phyloP scores from a whole-genome alignment of 2,797 vertebrate species.

The Thaleichthys pacificus region DNA sequence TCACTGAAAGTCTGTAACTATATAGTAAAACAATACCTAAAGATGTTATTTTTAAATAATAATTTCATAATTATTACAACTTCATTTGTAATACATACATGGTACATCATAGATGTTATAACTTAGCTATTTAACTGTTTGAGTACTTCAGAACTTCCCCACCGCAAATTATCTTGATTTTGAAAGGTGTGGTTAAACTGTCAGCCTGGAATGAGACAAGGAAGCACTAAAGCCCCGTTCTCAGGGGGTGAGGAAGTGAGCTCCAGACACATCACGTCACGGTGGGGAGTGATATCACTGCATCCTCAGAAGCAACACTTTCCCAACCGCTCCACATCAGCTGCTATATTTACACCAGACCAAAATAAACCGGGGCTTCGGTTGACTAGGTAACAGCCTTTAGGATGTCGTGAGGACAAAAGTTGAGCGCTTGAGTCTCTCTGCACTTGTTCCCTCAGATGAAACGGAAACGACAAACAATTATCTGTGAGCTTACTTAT shows the following conservation, averaged over 20 bases:
- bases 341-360: conserved; percentile 57
- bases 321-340: conserved; percentile 48
- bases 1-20: not conserved
- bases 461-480: not conserved
- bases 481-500: not conserved
- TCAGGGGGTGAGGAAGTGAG: conserved; percentile 30
- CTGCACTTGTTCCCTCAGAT: not conserved
- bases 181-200: too few relatives aligned
- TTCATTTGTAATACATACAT: too few relatives aligned
- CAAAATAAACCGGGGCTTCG: conserved; percentile 51
- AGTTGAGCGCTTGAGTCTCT: not conserved
- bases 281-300: conserved; percentile 27
- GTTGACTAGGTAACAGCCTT: conserved; percentile 7
- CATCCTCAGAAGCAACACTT: conserved; percentile 29
- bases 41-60: too few relatives aligned
- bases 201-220: too few relatives aligned
- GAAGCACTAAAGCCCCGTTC: not conserved
- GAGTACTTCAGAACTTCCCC: too few relatives aligned
- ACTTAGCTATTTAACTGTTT: too few relatives aligned
- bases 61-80: too few relatives aligned
- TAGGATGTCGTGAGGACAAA: conserved; percentile 16
- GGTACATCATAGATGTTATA: too few relatives aligned
- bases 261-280: conserved; percentile 39
- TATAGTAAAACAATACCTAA: not conserved
- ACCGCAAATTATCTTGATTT: too few relatives aligned